Evolutionary conservation across 2,113 vertebrate species (phyloP).

Genomic region (Nematolebias whitei): DNA sequence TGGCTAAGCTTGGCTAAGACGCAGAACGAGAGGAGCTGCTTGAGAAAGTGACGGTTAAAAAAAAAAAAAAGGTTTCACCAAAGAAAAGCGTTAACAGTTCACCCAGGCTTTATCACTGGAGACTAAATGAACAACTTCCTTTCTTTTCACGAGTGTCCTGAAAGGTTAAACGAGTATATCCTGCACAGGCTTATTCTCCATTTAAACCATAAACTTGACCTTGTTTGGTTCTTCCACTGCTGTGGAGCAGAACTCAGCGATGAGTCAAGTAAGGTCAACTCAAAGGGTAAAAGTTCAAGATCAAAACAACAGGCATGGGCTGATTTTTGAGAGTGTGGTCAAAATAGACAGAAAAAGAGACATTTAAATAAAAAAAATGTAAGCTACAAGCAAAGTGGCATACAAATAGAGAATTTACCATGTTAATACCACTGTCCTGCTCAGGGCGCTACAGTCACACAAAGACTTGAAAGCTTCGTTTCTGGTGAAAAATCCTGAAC

Average conservation of each 20-base stretch:
- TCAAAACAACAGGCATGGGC: neutral
- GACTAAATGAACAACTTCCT: slow-evolving; percentile 70
- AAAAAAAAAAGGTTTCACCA: slow-evolving; percentile 39
- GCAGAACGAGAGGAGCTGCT: slow-evolving; percentile 13
- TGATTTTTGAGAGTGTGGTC: neutral
- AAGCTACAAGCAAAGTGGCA: neutral
- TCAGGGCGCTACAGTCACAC: slow-evolving; percentile 44
- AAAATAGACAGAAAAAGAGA: neutral
- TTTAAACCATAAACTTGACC: slow-evolving; percentile 55
- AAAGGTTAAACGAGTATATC: slow-evolving; percentile 65
- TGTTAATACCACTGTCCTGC: slow-evolving; percentile 37
- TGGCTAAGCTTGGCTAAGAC: slow-evolving; percentile 37
- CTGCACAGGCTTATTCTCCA: slow-evolving; percentile 50
- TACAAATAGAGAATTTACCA: slow-evolving; percentile 19
- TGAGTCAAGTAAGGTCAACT: slow-evolving; percentile 5
- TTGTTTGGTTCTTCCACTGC: slow-evolving; percentile 13
- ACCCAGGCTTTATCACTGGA: slow-evolving; percentile 36
- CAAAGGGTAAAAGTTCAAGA: slow-evolving; percentile 20
- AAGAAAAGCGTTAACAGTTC: slow-evolving; percentile 40
- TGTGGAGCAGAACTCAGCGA: neutral
- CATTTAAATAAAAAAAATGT: neutral
- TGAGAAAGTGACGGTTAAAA: slow-evolving; percentile 24
- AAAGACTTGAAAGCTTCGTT: slow-evolving; percentile 60
- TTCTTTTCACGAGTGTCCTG: slow-evolving; percentile 32
- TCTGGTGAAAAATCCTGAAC: slow-evolving; percentile 63